These are phyloP conservation scores for Stenichneumon culpator DNA, from an alignment of 2,888 invertebrate species.

Conservation along the genomic window DNA sequence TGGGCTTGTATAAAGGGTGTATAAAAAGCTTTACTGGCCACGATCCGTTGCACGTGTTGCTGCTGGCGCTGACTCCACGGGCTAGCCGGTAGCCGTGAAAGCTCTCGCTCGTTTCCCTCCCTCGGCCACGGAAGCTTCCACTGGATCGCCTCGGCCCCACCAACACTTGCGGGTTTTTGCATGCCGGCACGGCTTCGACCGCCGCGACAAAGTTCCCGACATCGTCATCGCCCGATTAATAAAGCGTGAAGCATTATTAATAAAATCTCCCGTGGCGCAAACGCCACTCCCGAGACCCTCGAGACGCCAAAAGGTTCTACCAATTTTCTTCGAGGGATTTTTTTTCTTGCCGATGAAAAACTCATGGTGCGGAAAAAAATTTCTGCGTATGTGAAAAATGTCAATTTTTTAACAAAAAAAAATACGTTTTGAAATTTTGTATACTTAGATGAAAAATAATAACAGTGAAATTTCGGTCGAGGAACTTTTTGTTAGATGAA, in stretches of 20 bases:
- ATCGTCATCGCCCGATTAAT: slow-evolving; percentile 41
- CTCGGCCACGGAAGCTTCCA: slow-evolving; percentile 29
- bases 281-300: neutral
- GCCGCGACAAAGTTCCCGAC: slow-evolving; percentile 37
- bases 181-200: slow-evolving; percentile 20
- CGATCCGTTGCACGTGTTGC: slow-evolving; percentile 71
- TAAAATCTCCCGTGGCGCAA: neutral
- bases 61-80: slow-evolving; percentile 36
- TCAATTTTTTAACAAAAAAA: too few species aligned
- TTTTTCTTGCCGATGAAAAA: too few species aligned
- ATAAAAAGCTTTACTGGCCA: slow-evolving; percentile 73
- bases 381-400: too few species aligned
- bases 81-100: slow-evolving; percentile 64
- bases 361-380: too few species aligned
- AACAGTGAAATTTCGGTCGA: too few species aligned
- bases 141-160: slow-evolving; percentile 33
- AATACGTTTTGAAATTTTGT: too few species aligned
- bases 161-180: neutral
- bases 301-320: neutral
- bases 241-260: neutral
- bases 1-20: slow-evolving; percentile 64
- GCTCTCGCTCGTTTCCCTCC: slow-evolving; percentile 48
- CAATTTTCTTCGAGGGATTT: too few species aligned
- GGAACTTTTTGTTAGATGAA: too few species aligned
- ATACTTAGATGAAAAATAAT: too few species aligned